Base-by-base conservation (phyloP, 2,113 vertebrate genomes). In the Nannospalax galili region DNA sequence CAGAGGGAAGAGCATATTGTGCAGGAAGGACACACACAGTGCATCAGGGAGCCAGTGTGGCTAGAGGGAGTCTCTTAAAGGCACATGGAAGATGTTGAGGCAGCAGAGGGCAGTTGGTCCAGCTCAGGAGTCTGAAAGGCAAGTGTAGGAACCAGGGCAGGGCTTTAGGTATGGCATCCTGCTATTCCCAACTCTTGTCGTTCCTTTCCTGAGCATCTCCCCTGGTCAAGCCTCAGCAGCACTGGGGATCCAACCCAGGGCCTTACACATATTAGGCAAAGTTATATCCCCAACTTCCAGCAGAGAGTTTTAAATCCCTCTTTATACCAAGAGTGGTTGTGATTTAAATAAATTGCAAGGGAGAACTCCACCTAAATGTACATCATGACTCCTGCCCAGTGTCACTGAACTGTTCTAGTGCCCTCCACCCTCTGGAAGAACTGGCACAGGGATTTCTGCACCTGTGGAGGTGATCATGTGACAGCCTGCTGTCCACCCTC, bases 401-500 rank as follows among this genome's bases (percentile, higher is more conserved):
- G 1, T 45, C 17, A n/a, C 45, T 1, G 20, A 16, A 40, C 64
- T 67, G 37, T 40, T 82, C 28, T 37, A 14, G 40, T 4, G 42
- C 62, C n/a, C 1, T 0, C 0, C 20, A 64, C 4, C 10, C 37
- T 3, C 12, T 17, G 32, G 22, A 69, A 86, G 45, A 30, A 24
- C 69, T 56, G 69, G 1, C 0, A 5, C 19, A 2, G 3, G 37
- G 11, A 0, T 30, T n/a, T 75, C 52, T 24, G 12, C 0, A 12
- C 17, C 70, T 0, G 0, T 10, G 22, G 80, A 65, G 19, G 26
- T 16, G 15, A 32, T 20, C 35, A 37, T 42, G 82, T 30, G 1
- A n/a, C 45, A 5, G 5, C 56, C 77, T 67, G 15, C 28, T 52
- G 26, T 62, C n/a, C 24, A 73, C 5, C 5, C 65, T 87, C 75